Percentiles rank a stretch among this genome's conserved stretches.
Conservation (phyloP, 2,113 vertebrate species). For the Carollia perspicillata region DNA sequence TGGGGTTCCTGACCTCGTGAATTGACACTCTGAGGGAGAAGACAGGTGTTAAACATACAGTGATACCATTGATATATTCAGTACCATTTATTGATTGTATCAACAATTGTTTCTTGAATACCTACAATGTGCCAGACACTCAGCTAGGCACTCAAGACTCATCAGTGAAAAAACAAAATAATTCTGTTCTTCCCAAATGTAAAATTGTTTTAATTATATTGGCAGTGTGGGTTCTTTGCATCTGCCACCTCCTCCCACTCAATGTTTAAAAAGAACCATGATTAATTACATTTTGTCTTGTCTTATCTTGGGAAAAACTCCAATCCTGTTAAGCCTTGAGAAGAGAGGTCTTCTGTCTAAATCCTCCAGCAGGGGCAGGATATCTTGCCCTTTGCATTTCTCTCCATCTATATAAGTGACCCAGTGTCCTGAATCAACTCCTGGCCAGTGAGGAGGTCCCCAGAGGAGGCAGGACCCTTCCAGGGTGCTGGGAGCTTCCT, state of each 20-base stretch:
- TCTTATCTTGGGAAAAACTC: constrained; percentile 22
- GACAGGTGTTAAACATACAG: background rate
- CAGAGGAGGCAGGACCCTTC: background rate
- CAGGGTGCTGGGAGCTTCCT: background rate
- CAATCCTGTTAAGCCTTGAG: constrained; percentile 9
- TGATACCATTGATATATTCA: background rate
- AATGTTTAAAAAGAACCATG: background rate
- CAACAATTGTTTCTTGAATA: background rate
- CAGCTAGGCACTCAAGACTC: background rate
- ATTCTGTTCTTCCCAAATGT: background rate
- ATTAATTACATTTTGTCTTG: background rate
- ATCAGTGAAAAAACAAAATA: background rate
- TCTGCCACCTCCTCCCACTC: background rate
- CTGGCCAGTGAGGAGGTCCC: background rate
- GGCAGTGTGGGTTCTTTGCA: fast-evolving
- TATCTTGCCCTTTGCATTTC: background rate
- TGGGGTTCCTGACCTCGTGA: background rate
- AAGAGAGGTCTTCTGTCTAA: constrained; percentile 4
- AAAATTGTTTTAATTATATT: background rate
- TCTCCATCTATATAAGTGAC: background rate
- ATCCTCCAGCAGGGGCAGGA: background rate
- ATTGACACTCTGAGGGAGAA: background rate
- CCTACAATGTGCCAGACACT: no score
- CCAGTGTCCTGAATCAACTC: background rate
- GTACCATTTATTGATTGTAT: background rate